Percentiles rank a stretch among this genome's conserved stretches.
These are phyloP conservation scores for Hippocampus abdominalis DNA, from an alignment of 2,113 vertebrate genomes.

Conservation along the genomic window DNA sequence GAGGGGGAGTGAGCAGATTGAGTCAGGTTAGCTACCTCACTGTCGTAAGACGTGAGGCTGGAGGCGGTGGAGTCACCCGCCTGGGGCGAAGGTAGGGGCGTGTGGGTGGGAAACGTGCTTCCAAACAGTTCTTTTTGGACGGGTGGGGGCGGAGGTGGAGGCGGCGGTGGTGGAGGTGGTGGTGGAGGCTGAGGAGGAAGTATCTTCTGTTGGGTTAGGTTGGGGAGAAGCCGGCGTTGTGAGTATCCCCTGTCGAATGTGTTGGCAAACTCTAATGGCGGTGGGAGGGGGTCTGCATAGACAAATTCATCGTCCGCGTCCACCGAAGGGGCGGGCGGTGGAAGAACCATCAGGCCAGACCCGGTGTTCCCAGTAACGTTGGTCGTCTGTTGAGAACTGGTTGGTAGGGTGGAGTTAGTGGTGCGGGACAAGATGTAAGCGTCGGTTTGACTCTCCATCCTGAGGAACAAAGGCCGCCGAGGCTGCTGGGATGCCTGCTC, in stretches of 20 bases:
- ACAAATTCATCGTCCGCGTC: slow-evolving; percentile 89
- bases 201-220: slow-evolving; percentile 52
- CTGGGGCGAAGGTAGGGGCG: slow-evolving; percentile 72
- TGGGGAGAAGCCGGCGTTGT: slow-evolving; percentile 54
- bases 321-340: slow-evolving; percentile 85
- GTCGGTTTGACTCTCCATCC: slow-evolving; percentile 73
- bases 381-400: slow-evolving; percentile 38
- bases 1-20: slow-evolving; percentile 75
- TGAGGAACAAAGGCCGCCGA: slow-evolving; percentile 66
- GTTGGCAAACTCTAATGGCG: slow-evolving; percentile 89
- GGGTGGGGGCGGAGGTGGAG: slow-evolving; percentile 58
- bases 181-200: slow-evolving; percentile 42
- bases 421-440: slow-evolving; percentile 71
- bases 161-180: slow-evolving; percentile 49
- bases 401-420: slow-evolving; percentile 67
- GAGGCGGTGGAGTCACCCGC: slow-evolving; percentile 85
- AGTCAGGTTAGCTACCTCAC: slow-evolving; percentile 87
- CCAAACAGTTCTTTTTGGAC: slow-evolving; percentile 62
- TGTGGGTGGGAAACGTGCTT: slow-evolving; percentile 56
- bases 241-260: slow-evolving; percentile 81
- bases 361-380: slow-evolving; percentile 54
- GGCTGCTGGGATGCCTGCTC: slow-evolving; percentile 55
- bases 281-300: slow-evolving; percentile 85
- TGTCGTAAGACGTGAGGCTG: slow-evolving; percentile 89
- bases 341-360: slow-evolving; percentile 79